Evolutionary conservation across 37 sponge, comb jelly and placozoan genomes (phyloP), one percentile per base, ranked within the genome.

Genomic region (Aplysina aerophoba): DNA sequence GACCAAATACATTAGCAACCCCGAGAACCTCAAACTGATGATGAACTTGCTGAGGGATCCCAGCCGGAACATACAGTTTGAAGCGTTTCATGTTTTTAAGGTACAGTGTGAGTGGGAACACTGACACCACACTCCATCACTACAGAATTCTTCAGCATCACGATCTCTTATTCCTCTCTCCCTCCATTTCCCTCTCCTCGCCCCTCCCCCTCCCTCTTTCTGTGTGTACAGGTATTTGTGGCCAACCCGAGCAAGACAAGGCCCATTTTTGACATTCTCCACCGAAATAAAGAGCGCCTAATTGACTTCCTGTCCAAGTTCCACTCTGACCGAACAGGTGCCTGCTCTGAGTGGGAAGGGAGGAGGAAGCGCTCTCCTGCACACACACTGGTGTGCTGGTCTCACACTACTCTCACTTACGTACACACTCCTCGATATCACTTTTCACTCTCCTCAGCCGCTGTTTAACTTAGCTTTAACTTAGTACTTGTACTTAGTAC

Each of bases 61-160:
- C 16, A 93, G 94, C 63, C 89, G 93, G 38, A 97, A 95, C 73
- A 99, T 99, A 33, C 97, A 97, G 71, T 99, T 95, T 87, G 99
- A 99, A 78, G 99, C 99, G 53, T 99, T 99, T 83, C 99, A 99
- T 65, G 99, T 99, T 12, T 99, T 99, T 87, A 99, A 99, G 88
- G 97, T 97, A 36, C 36, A 56, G 21, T 24, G 44, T 81, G 6
- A 55, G 2, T 8, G 4, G n/a, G 78, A 4, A 11, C 24, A 74
- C 13, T 74, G 12, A 37, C 34, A 74, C 5, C 13, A 74, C n/a
- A 8, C 24, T n/a, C 11, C 11, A 28, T 63, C 27, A 63, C 3
- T 30, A 63, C 50, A 3, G 8, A 8, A 8, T 44, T 44, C 8
- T 44, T 44, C 50, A 44, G 8, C 8, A 44, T 2, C 65, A 30